These are phyloP conservation scores for Yponomeuta plumbellus DNA, from an alignment of 2,888 invertebrate species.

Conservation along the genomic window DNA sequence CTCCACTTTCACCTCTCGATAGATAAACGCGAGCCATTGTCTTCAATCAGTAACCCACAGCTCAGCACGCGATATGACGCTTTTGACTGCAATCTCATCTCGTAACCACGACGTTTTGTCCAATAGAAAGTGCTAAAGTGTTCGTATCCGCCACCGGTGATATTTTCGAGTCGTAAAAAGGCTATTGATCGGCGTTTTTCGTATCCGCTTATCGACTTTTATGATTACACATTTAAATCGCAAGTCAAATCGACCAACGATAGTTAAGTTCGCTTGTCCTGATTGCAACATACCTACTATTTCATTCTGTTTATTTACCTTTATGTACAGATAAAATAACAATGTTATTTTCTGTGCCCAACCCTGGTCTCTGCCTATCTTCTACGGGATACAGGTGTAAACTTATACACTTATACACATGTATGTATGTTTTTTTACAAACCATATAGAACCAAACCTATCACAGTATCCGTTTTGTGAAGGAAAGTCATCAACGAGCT, in stretches of 20 bases:
- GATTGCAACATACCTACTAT: no score
- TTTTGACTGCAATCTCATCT: background rate
- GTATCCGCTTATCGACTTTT: background rate
- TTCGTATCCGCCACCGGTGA: background rate
- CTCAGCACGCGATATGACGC: slow-evolving; percentile 8
- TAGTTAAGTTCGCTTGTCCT: background rate
- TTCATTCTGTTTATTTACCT: no score
- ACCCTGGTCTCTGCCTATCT: no score
- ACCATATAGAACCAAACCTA: background rate
- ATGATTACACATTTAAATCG: background rate
- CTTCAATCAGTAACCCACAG: background rate
- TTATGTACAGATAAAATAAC: no score
- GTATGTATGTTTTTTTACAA: background rate
- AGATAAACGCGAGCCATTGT: slow-evolving; percentile 7
- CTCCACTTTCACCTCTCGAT: slow-evolving; percentile 11
- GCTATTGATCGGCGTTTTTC: background rate
- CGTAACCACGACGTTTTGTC: background rate
- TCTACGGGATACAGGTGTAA: no score
- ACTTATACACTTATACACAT: no score
- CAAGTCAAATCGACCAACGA: background rate
- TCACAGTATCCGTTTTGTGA: background rate
- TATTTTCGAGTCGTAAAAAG: background rate
- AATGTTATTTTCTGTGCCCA: no score
- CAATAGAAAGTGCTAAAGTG: slow-evolving; percentile 2
- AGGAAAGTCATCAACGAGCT: background rate